phyloP scores from a whole-genome alignment of 1,140 invertebrate species.

The Trichonephila clavata region DNA sequence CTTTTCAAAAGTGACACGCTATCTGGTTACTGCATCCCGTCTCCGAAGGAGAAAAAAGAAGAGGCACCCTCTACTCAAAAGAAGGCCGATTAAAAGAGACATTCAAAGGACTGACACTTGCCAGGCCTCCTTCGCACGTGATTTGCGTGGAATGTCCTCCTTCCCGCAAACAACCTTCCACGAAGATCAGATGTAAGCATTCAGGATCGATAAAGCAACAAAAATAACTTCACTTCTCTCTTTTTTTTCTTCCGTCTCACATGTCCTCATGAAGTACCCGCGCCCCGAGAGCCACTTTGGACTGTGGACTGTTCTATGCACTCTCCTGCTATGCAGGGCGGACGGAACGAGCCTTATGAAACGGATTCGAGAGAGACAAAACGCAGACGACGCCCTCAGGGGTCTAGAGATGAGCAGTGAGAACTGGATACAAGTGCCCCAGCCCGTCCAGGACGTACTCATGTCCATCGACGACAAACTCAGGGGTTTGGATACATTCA shows the following conservation, averaged over 20 bases:
- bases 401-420: constrained; percentile 39
- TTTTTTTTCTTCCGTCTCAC: neutral
- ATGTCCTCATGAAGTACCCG: constrained; percentile 7
- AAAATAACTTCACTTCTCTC: constrained; percentile 11
- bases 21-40: constrained; percentile 15
- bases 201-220: constrained; percentile 15
- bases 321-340: neutral
- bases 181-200: constrained; percentile 20
- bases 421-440: constrained; percentile 52
- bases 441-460: constrained; percentile 69
- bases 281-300: neutral
- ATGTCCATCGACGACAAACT: constrained; percentile 83
- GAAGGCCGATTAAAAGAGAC: constrained; percentile 5
- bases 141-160: constrained; percentile 51
- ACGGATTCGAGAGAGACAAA: constrained; percentile 62
- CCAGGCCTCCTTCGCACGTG: constrained; percentile 61
- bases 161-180: neutral
- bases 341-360: constrained; percentile 61
- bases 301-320: neutral
- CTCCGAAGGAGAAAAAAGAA: neutral
- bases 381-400: constrained; percentile 22
- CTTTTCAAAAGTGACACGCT: constrained; percentile 59
- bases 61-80: neutral
- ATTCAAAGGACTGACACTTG: constrained; percentile 29
- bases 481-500: constrained; percentile 82